These are phyloP conservation scores for Chloroclystis v-ata DNA, from an alignment of 2,888 invertebrate genomes.

Conservation along the genomic window DNA sequence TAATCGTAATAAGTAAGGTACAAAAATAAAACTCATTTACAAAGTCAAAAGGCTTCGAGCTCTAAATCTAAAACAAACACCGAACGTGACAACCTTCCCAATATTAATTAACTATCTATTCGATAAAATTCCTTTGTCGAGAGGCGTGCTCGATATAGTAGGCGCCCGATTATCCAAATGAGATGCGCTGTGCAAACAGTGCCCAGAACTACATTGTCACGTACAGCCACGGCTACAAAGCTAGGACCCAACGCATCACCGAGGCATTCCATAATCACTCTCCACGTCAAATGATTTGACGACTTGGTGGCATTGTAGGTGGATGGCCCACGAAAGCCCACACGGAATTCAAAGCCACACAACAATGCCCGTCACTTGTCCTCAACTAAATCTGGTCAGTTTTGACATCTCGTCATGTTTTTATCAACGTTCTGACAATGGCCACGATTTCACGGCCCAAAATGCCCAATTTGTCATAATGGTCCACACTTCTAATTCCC, in stretches of 20 bases:
- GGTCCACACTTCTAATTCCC: slow-evolving; percentile 68
- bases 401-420: slow-evolving; percentile 77
- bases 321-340: slow-evolving; percentile 50
- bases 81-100: slow-evolving; percentile 38
- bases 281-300: not conserved
- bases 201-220: slow-evolving; percentile 44
- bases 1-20: too few species aligned
- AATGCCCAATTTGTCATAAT: slow-evolving; percentile 72
- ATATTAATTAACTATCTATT: slow-evolving; percentile 21
- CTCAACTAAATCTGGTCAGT: slow-evolving; percentile 72
- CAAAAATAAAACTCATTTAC: too few species aligned
- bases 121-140: slow-evolving; percentile 14
- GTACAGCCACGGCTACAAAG: slow-evolving; percentile 42
- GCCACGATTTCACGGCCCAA: slow-evolving; percentile 61
- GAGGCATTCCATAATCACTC: too few species aligned
- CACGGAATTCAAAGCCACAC: slow-evolving; percentile 66
- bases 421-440: slow-evolving; percentile 70
- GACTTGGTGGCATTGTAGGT: not conserved
- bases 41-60: not conserved
- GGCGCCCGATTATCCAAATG: slow-evolving; percentile 56
- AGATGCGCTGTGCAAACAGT: slow-evolving; percentile 68
- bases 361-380: slow-evolving; percentile 72
- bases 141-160: slow-evolving; percentile 60
- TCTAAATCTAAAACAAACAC: slow-evolving; percentile 21
- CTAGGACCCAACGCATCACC: too few species aligned